Evolutionary conservation across 2,113 vertebrate species (phyloP).

Genomic region (Dendrocopos noguchii): DNA sequence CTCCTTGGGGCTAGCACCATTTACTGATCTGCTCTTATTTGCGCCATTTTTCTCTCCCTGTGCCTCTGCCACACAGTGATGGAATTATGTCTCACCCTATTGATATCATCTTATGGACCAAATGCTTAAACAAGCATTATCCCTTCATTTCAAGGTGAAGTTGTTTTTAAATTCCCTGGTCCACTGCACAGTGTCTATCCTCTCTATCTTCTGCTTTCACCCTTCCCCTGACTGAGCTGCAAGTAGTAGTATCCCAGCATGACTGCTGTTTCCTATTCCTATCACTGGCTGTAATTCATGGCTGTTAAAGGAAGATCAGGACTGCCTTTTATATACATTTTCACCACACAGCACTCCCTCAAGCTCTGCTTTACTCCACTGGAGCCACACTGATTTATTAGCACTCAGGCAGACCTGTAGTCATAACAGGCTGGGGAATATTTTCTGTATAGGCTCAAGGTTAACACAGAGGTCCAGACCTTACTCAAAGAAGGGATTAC

Average conservation of each 20-base stretch:
- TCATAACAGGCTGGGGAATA: slow-evolving; percentile 36
- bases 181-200: background rate
- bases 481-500: background rate
- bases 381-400: background rate
- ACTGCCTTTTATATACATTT: slow-evolving; percentile 28
- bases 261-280: slow-evolving; percentile 4
- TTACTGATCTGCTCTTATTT: background rate
- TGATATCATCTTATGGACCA: background rate
- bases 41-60: background rate
- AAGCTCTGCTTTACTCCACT: background rate
- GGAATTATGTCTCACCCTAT: background rate
- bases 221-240: background rate
- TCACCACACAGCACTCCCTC: background rate
- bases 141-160: background rate
- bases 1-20: background rate
- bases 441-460: slow-evolving; percentile 1
- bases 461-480: background rate
- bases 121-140: background rate
- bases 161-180: background rate
- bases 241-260: background rate
- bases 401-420: background rate
- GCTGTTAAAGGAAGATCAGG: background rate
- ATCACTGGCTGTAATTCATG: background rate
- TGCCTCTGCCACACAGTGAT: background rate
- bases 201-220: background rate